Base-by-base conservation (phyloP, 2,113 vertebrate genomes). In the Zosterops pallidus region DNA sequence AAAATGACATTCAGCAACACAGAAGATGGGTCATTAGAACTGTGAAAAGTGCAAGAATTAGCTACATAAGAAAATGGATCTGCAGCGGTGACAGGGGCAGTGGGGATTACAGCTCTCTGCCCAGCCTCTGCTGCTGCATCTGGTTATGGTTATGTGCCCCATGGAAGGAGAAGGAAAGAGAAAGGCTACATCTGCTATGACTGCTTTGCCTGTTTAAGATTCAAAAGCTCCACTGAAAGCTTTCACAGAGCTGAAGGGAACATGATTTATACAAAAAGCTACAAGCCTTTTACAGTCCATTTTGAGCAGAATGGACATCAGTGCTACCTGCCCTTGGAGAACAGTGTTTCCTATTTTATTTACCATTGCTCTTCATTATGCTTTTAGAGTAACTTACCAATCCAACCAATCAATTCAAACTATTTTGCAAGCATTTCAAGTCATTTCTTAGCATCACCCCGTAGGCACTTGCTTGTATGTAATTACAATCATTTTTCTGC, bases 401-500 rank as follows among this genome's bases (percentile, higher is more conserved):
- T 39, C 68, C 53, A 86, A 60, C 72, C 83, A 96, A 94, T 86
- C 90, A 96, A 92, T 92, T 86, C 83, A 86, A 95, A 90, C 83
- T 84, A 94, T 90, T 95, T 92, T 86, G 90, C 90, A 96, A 81
- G 90, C 80, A 93, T 94, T 94, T 93, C 68, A 84, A 94, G 77
- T 41, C 3, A 93, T 90, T 94, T 94, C 80, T 86, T 92, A 93
- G 80, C 60, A 75, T 84, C 74, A 70, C 62, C 52, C 83, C 0
- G 2, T 92, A 89, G 88, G 88, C 85, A 88, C 67, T 94, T 83
- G 83, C 86, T 90, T 90, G 85, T 86, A 46, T 46, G 52, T 75
- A 96, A 92, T 96, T 95, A 95, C 76, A 85, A 94, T 90, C 24
- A 90, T 83, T 96, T 89, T 93, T 92, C 90, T 94, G 69, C 83